Evolutionary conservation across 2,888 invertebrate genomes (phyloP).

Genomic region (Nomada hirtipes): DNA sequence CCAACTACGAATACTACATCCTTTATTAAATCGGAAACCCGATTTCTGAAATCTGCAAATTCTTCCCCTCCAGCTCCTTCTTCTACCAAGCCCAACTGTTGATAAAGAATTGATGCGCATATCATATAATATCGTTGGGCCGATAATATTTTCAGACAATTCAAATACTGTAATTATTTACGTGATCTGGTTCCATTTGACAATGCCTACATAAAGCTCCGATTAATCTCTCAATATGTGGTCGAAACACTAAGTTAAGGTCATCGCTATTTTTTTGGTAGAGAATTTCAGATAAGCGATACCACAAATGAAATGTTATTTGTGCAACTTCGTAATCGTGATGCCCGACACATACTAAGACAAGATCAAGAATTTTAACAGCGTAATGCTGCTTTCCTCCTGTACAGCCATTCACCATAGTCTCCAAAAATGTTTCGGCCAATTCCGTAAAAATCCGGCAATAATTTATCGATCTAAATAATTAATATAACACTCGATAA

Average conservation of each 20-base stretch:
- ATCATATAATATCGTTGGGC: neutral
- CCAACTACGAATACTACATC: slow-evolving; percentile 99
- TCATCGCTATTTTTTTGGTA: slow-evolving; percentile 94
- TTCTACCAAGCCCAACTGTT: slow-evolving; percentile 81
- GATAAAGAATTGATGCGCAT: slow-evolving; percentile 17
- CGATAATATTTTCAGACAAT: neutral
- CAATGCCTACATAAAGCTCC: slow-evolving; percentile 96
- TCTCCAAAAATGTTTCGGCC: slow-evolving; percentile 95
- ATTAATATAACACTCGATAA: slow-evolving; percentile 38
- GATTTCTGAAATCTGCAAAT: slow-evolving; percentile 92
- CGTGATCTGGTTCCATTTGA: slow-evolving; percentile 97
- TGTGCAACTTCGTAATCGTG: slow-evolving; percentile 97
- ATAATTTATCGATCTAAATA: slow-evolving; percentile 92
- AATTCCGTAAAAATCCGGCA: slow-evolving; percentile 97
- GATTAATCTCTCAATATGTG: slow-evolving; percentile 96
- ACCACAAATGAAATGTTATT: slow-evolving; percentile 99
- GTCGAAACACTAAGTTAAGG: slow-evolving; percentile 93
- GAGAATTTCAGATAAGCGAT: slow-evolving; percentile 96
- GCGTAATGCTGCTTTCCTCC: slow-evolving; percentile 90
- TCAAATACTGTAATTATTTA: slow-evolving; percentile 79
- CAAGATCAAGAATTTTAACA: slow-evolving; percentile 93
- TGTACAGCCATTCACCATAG: slow-evolving; percentile 89
- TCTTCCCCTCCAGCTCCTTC: slow-evolving; percentile 87
- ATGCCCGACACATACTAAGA: slow-evolving; percentile 96
- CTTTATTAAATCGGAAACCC: slow-evolving; percentile 96